A percentile compares a stretch with the other conserved stretches of the same genome.
phyloP scores from a whole-genome alignment of 1,140 invertebrate genomes.

The Bilobella aurantiaca region DNA sequence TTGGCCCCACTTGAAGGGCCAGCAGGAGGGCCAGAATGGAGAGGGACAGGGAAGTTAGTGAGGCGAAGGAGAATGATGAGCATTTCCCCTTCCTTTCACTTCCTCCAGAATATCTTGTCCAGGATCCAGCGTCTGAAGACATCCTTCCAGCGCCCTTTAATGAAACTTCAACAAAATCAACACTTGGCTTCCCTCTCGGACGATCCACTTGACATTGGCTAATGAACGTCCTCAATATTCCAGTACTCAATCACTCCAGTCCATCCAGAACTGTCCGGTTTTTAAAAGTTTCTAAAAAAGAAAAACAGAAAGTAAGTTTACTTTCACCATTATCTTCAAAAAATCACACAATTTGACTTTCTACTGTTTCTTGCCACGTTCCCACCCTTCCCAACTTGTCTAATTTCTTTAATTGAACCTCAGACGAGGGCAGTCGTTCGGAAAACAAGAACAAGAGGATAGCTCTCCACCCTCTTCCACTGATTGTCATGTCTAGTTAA shows the following conservation, averaged over 20 bases:
- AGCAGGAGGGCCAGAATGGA: not conserved
- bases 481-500: not conserved
- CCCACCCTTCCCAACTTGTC: not conserved
- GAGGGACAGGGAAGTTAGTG: not conserved
- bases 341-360: not conserved
- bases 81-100: not conserved
- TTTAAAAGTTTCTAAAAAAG: not conserved
- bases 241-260: not conserved
- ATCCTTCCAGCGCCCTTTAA: not conserved
- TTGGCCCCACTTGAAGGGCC: not conserved
- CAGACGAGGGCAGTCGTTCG: not conserved
- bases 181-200: not conserved
- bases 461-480: not conserved
- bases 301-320: not conserved
- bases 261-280: not conserved
- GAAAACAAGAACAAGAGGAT: not conserved
- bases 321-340: not conserved
- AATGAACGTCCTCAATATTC: not conserved
- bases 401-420: not conserved
- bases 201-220: not conserved
- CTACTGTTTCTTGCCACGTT: not conserved
- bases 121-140: not conserved
- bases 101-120: not conserved
- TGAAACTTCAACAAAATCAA: not conserved
- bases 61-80: slow-evolving; percentile 4